Base-by-base conservation (phyloP, 2,888 invertebrate genomes). In the Hypomecis punctinalis region DNA sequence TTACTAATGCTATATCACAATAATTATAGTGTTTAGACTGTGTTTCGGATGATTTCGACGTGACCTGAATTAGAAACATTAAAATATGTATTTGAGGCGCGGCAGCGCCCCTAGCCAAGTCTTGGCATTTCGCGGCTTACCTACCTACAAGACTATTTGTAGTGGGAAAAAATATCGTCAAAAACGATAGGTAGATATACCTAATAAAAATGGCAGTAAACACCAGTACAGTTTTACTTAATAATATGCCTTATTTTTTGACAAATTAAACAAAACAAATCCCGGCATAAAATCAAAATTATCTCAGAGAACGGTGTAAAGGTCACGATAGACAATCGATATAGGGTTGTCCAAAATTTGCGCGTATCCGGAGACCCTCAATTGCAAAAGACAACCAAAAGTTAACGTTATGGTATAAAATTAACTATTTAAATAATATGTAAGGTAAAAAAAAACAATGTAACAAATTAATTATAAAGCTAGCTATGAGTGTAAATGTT, bases 401-500 rank as follows among this genome's bases (percentile, higher is more conserved):
- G 91, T 89, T 91, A 91, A 91, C 82, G 86, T 91, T 91, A 91
- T 88, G 86, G 91, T 88, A 86, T 88, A 86, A 89, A 90, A 89
- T 89, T 89, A 89, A 90, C 88, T 91, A 90, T 90, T 91, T 91
- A 90, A 92, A 84, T 91, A 91, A 81, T 88, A 88, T 89, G 88
- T 90, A 90, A 90, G 90, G 83, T 82, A 81, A 80, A 90, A 85
- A 80, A 83, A 90, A 91, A 89, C 87, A 90, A 89, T 91, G 91
- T 91, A 93, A 92, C 92, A 93, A 92, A 92, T 90, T 91, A 91
- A 91, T 90, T 89, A 90, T 91, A 91, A 91, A 87, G 90, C 90
- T 92, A 92, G 92, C 93, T 91, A 92, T 88, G 91, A 90, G 91
- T 93, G 92, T 92, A 92, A 90, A 92, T 92, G 92, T 93, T 92